Evolutionary conservation across 2,113 vertebrate genomes (phyloP), one percentile per base, ranked within the genome.

Genomic region (Phalacrocorax carbo): DNA sequence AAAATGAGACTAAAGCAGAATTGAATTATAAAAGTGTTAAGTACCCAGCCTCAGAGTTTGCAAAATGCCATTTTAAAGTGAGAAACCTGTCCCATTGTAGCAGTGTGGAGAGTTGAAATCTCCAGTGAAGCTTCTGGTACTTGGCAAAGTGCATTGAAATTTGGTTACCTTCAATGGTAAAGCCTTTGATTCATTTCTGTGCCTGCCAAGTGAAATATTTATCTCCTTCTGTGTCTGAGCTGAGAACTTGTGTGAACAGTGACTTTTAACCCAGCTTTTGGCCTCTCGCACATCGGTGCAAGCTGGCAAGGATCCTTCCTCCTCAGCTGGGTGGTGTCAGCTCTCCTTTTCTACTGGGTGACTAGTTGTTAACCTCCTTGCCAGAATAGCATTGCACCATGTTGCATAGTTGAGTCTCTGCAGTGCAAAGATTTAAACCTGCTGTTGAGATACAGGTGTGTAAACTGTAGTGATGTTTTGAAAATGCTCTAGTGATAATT

Each of bases 231-330:
- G 64, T 66, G 49, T 76, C 75, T 93, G 94, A 94, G 88, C 58
- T 88, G 92, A 87, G 87, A 79, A 72, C 70, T 87, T 82, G 73
- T 69, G 82, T 82, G 92, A 82, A 72, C 64, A 75, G 61, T 90
- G 84, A 52, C 82, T 93, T 70, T 87, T 42, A 40, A 34, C 34
- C 25, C 81, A 68, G 73, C 29, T 58, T 29, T 60, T 82, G 73
- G 44, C 65, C 77, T 84, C 52, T 22, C 0, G 2, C 78, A 26
- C 14, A 4, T 25, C 1, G 2, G 36, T 88, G 66, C 46, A 65
- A 5, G 27, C 54, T 75, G 87, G 52, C 34, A 42, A 25, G 19
- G 61, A 40, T 72, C 40, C 75, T 51, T 36, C 19, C 27, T 91
- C 44, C 13, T 15, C 3, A 23, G 20, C 8, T 82, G 62, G 9